Percentiles rank a stretch among this genome's conserved stretches.
Conservation (phyloP, 2,888 invertebrate species). For the Hyposoter didymator region DNA sequence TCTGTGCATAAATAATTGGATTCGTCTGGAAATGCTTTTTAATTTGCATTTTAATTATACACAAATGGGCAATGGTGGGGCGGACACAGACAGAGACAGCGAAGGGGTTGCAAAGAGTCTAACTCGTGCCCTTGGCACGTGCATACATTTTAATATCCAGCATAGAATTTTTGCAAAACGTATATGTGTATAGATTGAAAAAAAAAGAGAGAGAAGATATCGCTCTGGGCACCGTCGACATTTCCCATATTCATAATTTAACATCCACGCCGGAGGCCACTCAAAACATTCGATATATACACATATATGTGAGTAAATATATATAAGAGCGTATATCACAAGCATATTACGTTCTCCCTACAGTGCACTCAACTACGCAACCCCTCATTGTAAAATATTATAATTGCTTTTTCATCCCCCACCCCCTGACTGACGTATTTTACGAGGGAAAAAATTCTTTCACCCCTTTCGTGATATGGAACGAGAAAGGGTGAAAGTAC, state of each 20-base stretch:
- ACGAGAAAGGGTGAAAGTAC: slow-evolving; percentile 2
- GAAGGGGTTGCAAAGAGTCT: slow-evolving; percentile 15
- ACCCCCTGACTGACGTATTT: background rate
- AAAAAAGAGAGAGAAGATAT: slow-evolving; percentile 15
- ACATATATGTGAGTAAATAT: background rate
- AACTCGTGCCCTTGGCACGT: slow-evolving; percentile 47
- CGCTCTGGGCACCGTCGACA: slow-evolving; percentile 59
- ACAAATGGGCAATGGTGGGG: slow-evolving; percentile 39
- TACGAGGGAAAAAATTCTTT: background rate
- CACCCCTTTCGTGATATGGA: slow-evolving; percentile 1
- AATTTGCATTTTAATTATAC: slow-evolving; percentile 72
- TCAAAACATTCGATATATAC: slow-evolving; percentile 32
- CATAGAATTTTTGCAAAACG: slow-evolving; percentile 34
- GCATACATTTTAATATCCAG: slow-evolving; percentile 49
- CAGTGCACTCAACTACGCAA: slow-evolving; percentile 11
- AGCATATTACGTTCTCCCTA: slow-evolving; percentile 37
- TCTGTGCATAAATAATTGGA: slow-evolving; percentile 70
- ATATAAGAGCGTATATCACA: slow-evolving; percentile 12
- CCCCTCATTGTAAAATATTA: slow-evolving; percentile 55
- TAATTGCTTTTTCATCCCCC: slow-evolving; percentile 55
- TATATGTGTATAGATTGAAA: slow-evolving; percentile 5
- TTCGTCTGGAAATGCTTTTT: slow-evolving; percentile 71
- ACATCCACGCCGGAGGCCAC: slow-evolving; percentile 61
- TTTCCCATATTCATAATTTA: slow-evolving; percentile 70
- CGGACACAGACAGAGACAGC: background rate